phyloP scores from a whole-genome alignment of 2,113 vertebrate species.

The Maylandia zebra region DNA sequence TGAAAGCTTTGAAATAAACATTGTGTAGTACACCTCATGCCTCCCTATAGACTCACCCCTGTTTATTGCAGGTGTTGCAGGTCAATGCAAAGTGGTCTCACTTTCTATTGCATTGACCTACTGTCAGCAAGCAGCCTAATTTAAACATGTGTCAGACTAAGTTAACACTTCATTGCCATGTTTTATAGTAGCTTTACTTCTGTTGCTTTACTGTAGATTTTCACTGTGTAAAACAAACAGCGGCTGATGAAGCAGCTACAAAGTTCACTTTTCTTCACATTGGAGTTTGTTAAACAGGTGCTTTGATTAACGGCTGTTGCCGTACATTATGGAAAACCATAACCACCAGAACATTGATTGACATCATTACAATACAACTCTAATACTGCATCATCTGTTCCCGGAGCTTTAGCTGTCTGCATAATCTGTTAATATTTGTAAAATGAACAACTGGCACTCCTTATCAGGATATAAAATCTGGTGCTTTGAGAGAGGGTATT shows the following conservation, averaged over 20 bases:
- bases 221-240: neutral
- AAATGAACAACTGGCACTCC: neutral
- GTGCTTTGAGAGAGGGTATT: neutral
- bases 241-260: neutral
- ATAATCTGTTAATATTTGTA: neutral
- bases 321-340: neutral
- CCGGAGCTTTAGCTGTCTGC: neutral
- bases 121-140: neutral
- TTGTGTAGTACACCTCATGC: neutral
- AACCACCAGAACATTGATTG: neutral
- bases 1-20: neutral
- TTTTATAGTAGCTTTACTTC: neutral
- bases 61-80: neutral
- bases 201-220: neutral
- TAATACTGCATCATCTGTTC: neutral
- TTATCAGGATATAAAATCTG: neutral
- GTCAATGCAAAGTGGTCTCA: neutral
- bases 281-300: neutral
- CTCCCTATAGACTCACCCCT: neutral
- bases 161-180: neutral
- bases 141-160: neutral
- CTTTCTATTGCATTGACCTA: neutral
- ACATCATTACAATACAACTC: neutral
- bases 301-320: neutral
- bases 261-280: neutral